Evolutionary conservation across 2,888 invertebrate species (phyloP).

Genomic region (Augiades crinisus): DNA sequence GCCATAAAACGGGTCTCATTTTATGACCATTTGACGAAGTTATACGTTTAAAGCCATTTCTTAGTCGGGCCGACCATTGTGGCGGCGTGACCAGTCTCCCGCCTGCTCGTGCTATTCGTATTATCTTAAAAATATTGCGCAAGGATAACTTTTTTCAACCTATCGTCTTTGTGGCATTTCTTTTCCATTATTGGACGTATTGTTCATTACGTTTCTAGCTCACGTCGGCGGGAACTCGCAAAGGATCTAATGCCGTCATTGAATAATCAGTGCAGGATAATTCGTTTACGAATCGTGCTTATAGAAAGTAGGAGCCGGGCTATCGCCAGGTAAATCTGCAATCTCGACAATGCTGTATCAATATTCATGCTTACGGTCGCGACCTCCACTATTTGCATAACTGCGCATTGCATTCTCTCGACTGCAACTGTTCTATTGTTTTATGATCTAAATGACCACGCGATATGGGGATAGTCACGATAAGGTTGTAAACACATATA

Average conservation of each 20-base stretch:
- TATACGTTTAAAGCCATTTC: conserved; percentile 75
- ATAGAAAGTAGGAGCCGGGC: conserved; percentile 62
- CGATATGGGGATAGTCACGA: conserved; percentile 74
- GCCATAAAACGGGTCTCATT: conserved; percentile 75
- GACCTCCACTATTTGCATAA: conserved; percentile 77
- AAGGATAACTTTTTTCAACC: conserved; percentile 34
- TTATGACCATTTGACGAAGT: conserved; percentile 79
- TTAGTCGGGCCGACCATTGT: conserved; percentile 65
- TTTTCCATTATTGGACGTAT: conserved; percentile 30
- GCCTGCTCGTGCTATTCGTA: conserved; percentile 52
- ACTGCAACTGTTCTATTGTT: conserved; percentile 78
- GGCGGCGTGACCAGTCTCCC: conserved; percentile 60
- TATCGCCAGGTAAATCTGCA: conserved; percentile 69
- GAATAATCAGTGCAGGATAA: conserved; percentile 62
- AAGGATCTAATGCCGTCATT: conserved; percentile 52
- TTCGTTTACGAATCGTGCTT: conserved; percentile 70
- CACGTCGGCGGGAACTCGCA: conserved; percentile 16
- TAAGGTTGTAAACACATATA: conserved; percentile 65
- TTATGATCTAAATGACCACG: conserved; percentile 80
- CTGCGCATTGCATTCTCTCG: conserved; percentile 73
- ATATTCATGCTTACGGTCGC: conserved; percentile 79
- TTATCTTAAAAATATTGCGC: conserved; percentile 53
- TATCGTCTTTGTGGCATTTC: conserved; percentile 38
- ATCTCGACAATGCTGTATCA: conserved; percentile 78
- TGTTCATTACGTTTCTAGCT: conserved; percentile 31